These are phyloP conservation scores for Epinotia bilunana DNA, from an alignment of 2,888 invertebrate genomes.

Conservation along the genomic window DNA sequence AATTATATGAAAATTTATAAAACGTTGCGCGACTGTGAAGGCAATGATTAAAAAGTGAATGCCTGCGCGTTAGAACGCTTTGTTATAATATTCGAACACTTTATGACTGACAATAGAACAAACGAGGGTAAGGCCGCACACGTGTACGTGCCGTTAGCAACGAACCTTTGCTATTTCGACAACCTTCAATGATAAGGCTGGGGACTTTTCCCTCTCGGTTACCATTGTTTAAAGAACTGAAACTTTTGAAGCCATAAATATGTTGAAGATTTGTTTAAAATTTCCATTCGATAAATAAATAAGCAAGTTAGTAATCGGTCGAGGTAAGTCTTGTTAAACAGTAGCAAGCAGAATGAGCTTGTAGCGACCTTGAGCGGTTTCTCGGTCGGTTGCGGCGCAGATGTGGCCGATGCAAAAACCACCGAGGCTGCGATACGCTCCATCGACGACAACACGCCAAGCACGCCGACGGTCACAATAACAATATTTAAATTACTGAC, in stretches of 20 bases:
- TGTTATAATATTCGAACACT: slow-evolving; percentile 62
- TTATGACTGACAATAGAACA: slow-evolving; percentile 58
- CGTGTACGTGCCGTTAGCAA: slow-evolving; percentile 58
- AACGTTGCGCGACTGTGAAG: not conserved
- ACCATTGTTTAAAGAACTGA: too few species aligned
- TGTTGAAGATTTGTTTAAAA: not conserved
- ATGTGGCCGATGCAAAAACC: slow-evolving; percentile 62
- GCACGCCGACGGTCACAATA: slow-evolving; percentile 46
- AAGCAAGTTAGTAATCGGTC: not conserved
- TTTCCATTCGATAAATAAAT: not conserved
- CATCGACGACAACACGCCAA: slow-evolving; percentile 54
- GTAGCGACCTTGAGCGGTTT: slow-evolving; percentile 69
- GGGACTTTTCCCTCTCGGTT: not conserved
- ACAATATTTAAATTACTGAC: slow-evolving; percentile 38
- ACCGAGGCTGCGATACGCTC: slow-evolving; percentile 64
- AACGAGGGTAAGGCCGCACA: slow-evolving; percentile 71
- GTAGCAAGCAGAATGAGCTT: slow-evolving; percentile 55
- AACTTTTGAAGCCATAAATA: not conserved
- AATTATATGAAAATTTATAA: too few species aligned
- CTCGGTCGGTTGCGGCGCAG: slow-evolving; percentile 66
- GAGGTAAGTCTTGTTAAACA: not conserved
- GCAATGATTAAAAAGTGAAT: slow-evolving; percentile 60
- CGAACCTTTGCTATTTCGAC: slow-evolving; percentile 52
- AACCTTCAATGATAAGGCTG: slow-evolving; percentile 58
- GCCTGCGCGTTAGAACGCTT: slow-evolving; percentile 62